phyloP scores from a whole-genome alignment of 1,140 invertebrate genomes.

The Lasaia peninsularis region DNA sequence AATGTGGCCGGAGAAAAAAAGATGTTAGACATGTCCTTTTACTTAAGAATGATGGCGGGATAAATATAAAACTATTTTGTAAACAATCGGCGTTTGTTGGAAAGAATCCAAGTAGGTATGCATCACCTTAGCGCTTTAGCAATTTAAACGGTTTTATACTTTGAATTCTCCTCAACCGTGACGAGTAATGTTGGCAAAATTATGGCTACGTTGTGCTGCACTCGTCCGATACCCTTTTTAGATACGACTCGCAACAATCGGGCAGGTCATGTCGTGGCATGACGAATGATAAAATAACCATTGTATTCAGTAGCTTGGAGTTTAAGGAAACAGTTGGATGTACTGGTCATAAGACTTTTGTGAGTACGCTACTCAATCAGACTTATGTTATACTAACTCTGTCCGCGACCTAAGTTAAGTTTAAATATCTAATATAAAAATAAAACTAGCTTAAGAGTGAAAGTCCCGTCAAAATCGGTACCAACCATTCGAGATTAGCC shows the following conservation, averaged over 20 bases:
- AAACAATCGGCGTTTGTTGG: constrained; percentile 25
- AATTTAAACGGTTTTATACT: constrained; percentile 1
- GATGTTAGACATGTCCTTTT: not conserved
- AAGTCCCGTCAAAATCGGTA: too few species aligned
- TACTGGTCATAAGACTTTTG: not conserved
- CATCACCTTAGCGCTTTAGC: constrained; percentile 17
- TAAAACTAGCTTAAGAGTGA: too few species aligned
- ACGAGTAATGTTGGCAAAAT: constrained; percentile 7
- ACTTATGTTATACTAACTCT: too few species aligned
- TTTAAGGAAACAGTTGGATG: not conserved
- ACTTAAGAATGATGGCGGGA: not conserved
- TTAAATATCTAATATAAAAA: too few species aligned
- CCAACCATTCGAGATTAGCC: too few species aligned
- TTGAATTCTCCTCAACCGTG: constrained; percentile 3
- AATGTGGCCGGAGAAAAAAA: too few species aligned
- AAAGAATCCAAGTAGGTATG: constrained; percentile 27
- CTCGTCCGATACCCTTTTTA: constrained; percentile 3
- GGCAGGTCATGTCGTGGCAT: not conserved
- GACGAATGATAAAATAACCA: not conserved
- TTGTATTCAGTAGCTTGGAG: not conserved
- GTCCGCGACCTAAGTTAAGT: too few species aligned
- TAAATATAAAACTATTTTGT: constrained; percentile 19
- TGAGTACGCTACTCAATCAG: not conserved
- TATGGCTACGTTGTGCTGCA: not conserved
- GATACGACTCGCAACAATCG: not conserved